These are phyloP conservation scores for Caenorhabditis sp. DNA, from an alignment of 2,888 invertebrate species.

Conservation along the genomic window DNA sequence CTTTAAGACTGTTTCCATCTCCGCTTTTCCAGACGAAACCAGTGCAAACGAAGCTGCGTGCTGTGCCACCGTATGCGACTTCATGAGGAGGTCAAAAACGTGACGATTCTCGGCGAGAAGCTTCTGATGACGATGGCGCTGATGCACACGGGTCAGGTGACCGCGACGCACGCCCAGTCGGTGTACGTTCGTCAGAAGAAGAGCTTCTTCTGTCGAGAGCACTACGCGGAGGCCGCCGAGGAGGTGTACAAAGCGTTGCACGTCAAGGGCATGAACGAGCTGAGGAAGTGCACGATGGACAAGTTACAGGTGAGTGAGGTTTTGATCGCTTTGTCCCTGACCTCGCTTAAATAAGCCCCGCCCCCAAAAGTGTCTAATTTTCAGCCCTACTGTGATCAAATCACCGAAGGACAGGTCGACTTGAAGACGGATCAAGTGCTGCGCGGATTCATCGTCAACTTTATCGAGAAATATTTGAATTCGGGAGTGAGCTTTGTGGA, in stretches of 20 bases:
- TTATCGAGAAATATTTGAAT: background rate
- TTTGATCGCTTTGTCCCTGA: too few species aligned
- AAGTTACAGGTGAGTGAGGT: too few species aligned
- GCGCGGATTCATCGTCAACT: background rate
- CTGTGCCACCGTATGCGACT: background rate
- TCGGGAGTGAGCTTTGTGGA: background rate
- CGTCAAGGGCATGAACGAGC: background rate
- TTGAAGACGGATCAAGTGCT: background rate
- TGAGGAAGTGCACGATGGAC: background rate
- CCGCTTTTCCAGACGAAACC: background rate
- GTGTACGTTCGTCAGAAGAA: background rate
- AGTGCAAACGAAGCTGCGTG: slow-evolving; percentile 4
- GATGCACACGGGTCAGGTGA: background rate
- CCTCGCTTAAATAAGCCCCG: too few species aligned
- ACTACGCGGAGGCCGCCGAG: background rate
- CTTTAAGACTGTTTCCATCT: too few species aligned
- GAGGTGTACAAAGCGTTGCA: background rate
- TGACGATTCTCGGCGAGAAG: slow-evolving; percentile 4
- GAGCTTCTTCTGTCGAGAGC: slow-evolving; percentile 10
- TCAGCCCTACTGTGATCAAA: background rate
- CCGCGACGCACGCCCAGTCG: background rate
- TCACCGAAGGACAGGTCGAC: background rate
- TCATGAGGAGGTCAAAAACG: background rate
- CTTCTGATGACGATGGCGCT: background rate
- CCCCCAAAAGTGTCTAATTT: too few species aligned